Conservation (phyloP, 2,797 vertebrate genomes). For the Monodelphis domestica region DNA sequence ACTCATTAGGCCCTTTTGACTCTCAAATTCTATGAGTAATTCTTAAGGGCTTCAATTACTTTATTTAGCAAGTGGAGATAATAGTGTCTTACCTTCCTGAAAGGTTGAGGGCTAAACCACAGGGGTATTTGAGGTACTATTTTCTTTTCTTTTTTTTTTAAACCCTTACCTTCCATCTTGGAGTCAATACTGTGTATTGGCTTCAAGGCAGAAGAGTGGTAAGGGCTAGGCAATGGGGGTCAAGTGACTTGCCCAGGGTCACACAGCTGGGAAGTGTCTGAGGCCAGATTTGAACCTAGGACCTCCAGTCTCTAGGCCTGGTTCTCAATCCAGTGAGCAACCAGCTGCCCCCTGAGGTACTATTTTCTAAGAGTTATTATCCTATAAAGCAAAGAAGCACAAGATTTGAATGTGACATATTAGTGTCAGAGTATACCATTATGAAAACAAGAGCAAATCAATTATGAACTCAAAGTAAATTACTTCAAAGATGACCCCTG, state of each 20-base stretch:
- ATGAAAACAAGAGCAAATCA: slow-evolving; percentile 74
- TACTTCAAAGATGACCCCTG: slow-evolving; percentile 65
- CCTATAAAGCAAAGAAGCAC: slow-evolving; percentile 67
- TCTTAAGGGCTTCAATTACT: background rate
- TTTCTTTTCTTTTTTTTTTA: too few species aligned
- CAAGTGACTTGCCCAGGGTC: too few species aligned
- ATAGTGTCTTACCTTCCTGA: slow-evolving; percentile 43
- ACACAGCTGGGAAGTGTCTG: too few species aligned
- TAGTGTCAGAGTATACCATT: slow-evolving; percentile 76
- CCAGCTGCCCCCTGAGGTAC: too few species aligned
- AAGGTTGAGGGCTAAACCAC: slow-evolving; percentile 29
- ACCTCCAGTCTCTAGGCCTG: too few species aligned
- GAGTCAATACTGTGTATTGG: too few species aligned
- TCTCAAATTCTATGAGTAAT: slow-evolving; percentile 24
- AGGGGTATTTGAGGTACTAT: slow-evolving; percentile 51
- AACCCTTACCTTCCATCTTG: too few species aligned
- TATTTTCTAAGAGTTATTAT: slow-evolving; percentile 50
- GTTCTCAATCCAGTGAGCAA: too few species aligned
- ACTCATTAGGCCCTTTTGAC: background rate
- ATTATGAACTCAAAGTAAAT: slow-evolving; percentile 29
- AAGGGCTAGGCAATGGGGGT: too few species aligned
- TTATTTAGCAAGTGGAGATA: slow-evolving; percentile 34
- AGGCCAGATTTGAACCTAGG: too few species aligned
- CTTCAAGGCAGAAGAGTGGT: too few species aligned
- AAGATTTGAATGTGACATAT: slow-evolving; percentile 70